These are phyloP conservation scores for Rallus limicola DNA, from an alignment of 2,113 vertebrate species.

Conservation along the genomic window DNA sequence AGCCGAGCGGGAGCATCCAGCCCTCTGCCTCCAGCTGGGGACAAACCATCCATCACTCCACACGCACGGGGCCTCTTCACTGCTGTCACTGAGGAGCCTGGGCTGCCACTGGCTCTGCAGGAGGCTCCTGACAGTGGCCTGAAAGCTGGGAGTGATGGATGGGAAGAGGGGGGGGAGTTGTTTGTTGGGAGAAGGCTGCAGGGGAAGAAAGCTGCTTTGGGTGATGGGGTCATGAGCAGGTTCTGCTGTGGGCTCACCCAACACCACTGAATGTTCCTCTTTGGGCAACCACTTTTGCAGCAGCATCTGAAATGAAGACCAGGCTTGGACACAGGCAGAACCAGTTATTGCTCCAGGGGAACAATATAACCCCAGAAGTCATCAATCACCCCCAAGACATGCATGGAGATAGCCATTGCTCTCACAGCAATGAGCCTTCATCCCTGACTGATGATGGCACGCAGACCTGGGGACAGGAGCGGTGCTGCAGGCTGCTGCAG, in stretches of 20 bases:
- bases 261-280: not conserved
- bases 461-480: not conserved
- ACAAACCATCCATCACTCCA: not conserved
- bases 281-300: not conserved
- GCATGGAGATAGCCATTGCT: not conserved
- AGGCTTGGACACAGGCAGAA: not conserved
- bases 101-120: conserved; percentile 21
- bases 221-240: not conserved
- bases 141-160: conserved; percentile 49
- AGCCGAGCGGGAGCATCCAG: not conserved
- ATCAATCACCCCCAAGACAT: not conserved
- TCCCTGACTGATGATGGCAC: not conserved
- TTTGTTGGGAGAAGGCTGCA: not conserved
- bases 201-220: not conserved
- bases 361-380: not conserved
- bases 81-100: not conserved
- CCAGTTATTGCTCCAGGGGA: not conserved
- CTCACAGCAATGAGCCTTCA: not conserved
- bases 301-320: not conserved
- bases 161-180: not conserved
- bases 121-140: conserved; percentile 20
- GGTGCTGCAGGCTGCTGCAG: not conserved
- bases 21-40: not conserved
- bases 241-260: not conserved
- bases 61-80: not conserved